phyloP scores from a whole-genome alignment of 2,888 invertebrate genomes.

The Eupeodes luniger region DNA sequence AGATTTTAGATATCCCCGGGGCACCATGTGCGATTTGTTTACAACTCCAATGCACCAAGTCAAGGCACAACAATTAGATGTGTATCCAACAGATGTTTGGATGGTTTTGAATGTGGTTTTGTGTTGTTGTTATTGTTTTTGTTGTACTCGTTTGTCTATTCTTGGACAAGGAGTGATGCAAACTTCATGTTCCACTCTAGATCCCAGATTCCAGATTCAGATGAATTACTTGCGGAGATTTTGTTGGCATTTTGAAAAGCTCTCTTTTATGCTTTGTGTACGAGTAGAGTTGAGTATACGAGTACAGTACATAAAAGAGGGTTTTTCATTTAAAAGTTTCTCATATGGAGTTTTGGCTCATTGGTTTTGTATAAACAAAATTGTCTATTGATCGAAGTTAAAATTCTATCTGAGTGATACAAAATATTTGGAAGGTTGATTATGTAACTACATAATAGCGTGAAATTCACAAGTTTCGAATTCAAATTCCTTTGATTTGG shows the following conservation, averaged over 20 bases:
- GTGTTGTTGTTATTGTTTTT: too few species aligned
- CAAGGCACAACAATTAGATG: slow-evolving; percentile 16
- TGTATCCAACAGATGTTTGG: slow-evolving; percentile 23
- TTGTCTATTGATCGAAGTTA: too few species aligned
- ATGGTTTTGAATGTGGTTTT: slow-evolving; percentile 15
- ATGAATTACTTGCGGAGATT: slow-evolving; percentile 6
- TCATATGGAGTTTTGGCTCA: not conserved
- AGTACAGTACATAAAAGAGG: not conserved
- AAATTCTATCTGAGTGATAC: too few species aligned
- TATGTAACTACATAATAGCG: too few species aligned
- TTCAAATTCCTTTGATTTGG: too few species aligned
- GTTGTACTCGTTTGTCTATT: not conserved
- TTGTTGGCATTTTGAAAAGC: not conserved
- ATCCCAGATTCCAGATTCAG: not conserved
- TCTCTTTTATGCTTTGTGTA: not conserved
- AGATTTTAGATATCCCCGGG: slow-evolving; percentile 9
- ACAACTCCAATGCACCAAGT: slow-evolving; percentile 29
- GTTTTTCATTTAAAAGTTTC: not conserved
- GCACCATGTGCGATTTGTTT: slow-evolving; percentile 72
- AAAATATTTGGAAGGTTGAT: too few species aligned
- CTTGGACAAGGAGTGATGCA: slow-evolving; percentile 1
- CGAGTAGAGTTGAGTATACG: too few species aligned
- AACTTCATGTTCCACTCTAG: slow-evolving; percentile 4
- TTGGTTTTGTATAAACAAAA: not conserved
- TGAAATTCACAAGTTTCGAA: too few species aligned